These are phyloP conservation scores for Thamnophis elegans DNA, from an alignment of 2,797 vertebrate genomes.

Conservation along the genomic window DNA sequence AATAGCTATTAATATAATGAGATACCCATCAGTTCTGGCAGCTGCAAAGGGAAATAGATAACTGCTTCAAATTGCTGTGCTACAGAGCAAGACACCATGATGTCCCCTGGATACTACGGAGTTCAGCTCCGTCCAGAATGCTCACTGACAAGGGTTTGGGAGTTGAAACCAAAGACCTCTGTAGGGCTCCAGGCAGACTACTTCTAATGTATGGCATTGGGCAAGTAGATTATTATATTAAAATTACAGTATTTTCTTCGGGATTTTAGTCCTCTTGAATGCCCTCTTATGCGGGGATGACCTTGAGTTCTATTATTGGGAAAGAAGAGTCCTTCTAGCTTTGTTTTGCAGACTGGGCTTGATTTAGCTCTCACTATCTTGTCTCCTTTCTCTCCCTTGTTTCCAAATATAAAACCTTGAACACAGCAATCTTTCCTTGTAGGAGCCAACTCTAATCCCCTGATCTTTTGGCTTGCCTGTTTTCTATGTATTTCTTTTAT, in stretches of 20 bases:
- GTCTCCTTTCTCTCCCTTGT: neutral
- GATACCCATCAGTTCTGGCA: slow-evolving; percentile 22
- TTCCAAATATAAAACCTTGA: neutral
- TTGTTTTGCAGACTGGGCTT: neutral
- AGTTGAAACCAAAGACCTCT: neutral
- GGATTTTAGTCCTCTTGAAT: neutral
- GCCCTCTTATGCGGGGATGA: neutral
- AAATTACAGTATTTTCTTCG: neutral
- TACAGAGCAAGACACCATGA: neutral
- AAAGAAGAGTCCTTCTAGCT: neutral
- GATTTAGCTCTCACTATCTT: neutral
- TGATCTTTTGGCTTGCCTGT: neutral
- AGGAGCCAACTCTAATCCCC: neutral
- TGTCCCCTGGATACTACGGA: neutral
- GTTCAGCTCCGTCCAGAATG: neutral
- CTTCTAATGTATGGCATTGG: neutral
- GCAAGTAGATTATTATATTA: neutral
- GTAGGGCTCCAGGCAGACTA: neutral
- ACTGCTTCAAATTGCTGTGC: neutral
- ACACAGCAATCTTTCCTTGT: neutral
- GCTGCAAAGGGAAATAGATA: neutral
- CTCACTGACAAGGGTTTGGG: neutral
- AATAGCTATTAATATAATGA: slow-evolving; percentile 41
- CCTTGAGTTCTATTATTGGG: neutral
- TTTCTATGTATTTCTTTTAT: neutral